Conservation (phyloP, 2,113 vertebrate species). For the Proterorhinus semilunaris region DNA sequence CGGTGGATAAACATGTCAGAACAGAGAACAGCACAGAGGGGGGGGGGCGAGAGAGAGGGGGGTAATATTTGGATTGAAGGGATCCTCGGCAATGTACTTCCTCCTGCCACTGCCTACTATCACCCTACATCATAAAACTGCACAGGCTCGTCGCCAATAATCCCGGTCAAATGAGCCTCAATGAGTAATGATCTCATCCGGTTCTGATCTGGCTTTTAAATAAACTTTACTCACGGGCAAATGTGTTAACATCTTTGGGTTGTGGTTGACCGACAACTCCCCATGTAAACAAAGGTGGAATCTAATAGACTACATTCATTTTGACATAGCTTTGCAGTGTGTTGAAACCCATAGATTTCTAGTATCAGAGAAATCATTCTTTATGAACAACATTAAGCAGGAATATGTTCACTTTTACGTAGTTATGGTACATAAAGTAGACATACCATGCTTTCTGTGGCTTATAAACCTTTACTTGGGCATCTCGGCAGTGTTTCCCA, state of each 20-base stretch:
- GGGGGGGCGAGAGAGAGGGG: constrained; percentile 9
- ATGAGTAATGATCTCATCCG: not conserved
- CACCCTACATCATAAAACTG: not conserved
- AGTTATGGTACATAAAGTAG: no score
- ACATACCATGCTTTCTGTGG: no score
- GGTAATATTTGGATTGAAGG: not conserved
- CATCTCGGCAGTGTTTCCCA: no score
- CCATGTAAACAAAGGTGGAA: constrained; percentile 7
- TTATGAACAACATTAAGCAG: no score
- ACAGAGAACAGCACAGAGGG: constrained; percentile 42
- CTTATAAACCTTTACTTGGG: no score
- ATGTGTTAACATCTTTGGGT: not conserved
- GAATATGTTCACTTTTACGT: no score
- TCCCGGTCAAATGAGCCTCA: not conserved
- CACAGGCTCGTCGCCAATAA: not conserved
- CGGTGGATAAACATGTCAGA: constrained; percentile 61
- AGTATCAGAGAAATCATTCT: not conserved
- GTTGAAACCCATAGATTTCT: not conserved
- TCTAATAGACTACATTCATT: not conserved
- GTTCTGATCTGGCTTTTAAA: not conserved
- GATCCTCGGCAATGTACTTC: not conserved
- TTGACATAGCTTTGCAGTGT: not conserved
- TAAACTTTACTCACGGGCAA: not conserved
- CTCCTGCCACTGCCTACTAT: not conserved
- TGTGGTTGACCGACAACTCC: not conserved